phyloP scores from a whole-genome alignment of 2,113 vertebrate species.

The Phainopepla nitens region DNA sequence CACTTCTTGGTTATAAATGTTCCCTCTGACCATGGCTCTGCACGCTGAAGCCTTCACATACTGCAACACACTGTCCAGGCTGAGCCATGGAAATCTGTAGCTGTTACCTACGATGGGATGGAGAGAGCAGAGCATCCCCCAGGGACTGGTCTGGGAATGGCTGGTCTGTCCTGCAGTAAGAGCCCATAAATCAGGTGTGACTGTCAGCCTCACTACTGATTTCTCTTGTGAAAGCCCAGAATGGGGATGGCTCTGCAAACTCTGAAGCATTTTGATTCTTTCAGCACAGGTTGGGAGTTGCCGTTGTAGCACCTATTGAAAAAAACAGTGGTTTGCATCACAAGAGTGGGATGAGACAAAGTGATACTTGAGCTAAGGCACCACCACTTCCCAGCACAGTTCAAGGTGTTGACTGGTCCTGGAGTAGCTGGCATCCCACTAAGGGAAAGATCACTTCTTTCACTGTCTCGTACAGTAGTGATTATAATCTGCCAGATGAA shows the following conservation, averaged over 20 bases:
- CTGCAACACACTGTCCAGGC: rapidly evolving
- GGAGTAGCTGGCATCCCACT: not conserved
- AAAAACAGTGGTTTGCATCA: conserved; percentile 39
- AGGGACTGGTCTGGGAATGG: not conserved
- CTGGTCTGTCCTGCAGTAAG: not conserved
- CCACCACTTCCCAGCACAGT: not conserved
- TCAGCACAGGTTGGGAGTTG: conserved; percentile 15
- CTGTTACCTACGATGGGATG: not conserved
- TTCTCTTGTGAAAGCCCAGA: not conserved
- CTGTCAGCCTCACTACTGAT: not conserved
- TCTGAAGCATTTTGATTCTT: not conserved
- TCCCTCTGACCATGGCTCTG: not conserved
- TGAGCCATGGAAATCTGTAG: rapidly evolving
- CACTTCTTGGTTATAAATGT: not conserved
- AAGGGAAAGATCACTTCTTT: not conserved
- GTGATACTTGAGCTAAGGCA: conserved; percentile 12
- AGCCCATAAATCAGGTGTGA: not conserved
- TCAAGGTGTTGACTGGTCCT: conserved; percentile 17
- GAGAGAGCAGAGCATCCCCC: not conserved
- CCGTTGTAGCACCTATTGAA: not conserved
- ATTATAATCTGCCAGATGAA: conserved; percentile 39
- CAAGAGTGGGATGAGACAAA: conserved; percentile 4
- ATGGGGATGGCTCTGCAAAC: not conserved
- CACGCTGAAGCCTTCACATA: not conserved
- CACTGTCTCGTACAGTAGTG: not conserved